Base-by-base conservation (phyloP, 2,888 invertebrate genomes). In the Nomada fabriciana region DNA sequence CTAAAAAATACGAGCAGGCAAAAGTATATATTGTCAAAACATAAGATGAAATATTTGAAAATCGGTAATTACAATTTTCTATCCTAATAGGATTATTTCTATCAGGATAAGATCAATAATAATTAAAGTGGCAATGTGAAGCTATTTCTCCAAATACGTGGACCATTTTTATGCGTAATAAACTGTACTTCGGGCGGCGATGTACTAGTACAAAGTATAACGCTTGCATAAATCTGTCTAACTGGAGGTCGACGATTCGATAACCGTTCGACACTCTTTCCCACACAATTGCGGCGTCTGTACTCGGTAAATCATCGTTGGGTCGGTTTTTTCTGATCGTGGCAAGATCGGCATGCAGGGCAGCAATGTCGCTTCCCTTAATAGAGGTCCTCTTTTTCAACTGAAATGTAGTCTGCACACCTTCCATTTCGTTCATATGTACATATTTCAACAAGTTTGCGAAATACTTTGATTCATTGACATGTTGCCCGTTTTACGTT, bases 141-240 rank as follows among this genome's bases (percentile, higher is more conserved):
- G 64, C 10, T 20, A 29, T 11, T 15, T 29, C 50, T n/a, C 18
- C 9, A 4, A 72, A 20, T 57, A 64, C 15, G 13, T 59, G 42
- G 10, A 18, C 7, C 15, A 70, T 11, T 80, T 60, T 57, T 47
- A 70, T 55, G 36, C 13, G 29, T 36, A 69, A 76, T 57, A 76
- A 73, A 74, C 64, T 85, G 65, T 70, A 74, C 57, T 73, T 80
- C 59, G 76, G 23, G 13, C 52, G n/a, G 55, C 63, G 53, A 64
- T 82, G 80, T 90, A 91, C 90, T 80, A 76, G 86, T 60, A 90
- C 72, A 23, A 91, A 79, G 20, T 75, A 57, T 1, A 89, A 42
- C 18, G 86, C 84, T 52, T 83, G 81, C 36, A 68, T 67, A 36
- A 76, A 85, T 72, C 50, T 83, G 25, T 89, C 75, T 59, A 68